These are phyloP conservation scores for Bugula neritina DNA, from an alignment of 2,888 invertebrate genomes.

Conservation along the genomic window DNA sequence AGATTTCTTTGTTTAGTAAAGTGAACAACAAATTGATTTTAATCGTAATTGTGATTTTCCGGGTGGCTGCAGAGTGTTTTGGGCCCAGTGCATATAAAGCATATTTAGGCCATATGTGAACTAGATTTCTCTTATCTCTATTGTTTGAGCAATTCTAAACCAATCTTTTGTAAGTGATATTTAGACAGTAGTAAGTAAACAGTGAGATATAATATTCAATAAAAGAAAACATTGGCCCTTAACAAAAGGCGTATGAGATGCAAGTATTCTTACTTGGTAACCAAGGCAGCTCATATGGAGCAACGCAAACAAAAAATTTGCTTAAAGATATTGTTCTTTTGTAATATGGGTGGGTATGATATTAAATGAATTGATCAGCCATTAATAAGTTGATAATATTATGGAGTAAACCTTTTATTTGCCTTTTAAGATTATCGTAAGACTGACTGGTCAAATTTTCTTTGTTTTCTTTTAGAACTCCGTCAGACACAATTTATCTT, in stretches of 20 bases:
- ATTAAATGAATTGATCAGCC: neutral
- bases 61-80: neutral
- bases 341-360: neutral
- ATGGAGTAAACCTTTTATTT: neutral
- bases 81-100: neutral
- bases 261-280: neutral
- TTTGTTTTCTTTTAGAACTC: constrained; percentile 63
- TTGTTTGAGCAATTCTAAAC: neutral
- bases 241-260: neutral
- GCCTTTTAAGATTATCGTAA: neutral
- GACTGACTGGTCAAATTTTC: neutral
- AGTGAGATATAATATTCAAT: constrained; percentile 12
- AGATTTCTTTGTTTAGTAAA: constrained; percentile 6
- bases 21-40: neutral
- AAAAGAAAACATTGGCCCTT: neutral
- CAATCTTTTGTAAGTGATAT: constrained; percentile 22
- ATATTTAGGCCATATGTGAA: neutral
- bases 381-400: neutral
- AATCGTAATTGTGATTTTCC: constrained; percentile 11
- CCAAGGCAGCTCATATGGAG: neutral
- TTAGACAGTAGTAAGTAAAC: constrained; percentile 10
- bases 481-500: constrained; percentile 88
- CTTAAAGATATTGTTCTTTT: neutral
- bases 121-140: neutral
- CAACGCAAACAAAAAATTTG: neutral